A percentile compares a stretch with the other conserved stretches of the same genome.
Evolutionary conservation across 2,113 vertebrate species (phyloP).

Genomic region (Serinus canaria): DNA sequence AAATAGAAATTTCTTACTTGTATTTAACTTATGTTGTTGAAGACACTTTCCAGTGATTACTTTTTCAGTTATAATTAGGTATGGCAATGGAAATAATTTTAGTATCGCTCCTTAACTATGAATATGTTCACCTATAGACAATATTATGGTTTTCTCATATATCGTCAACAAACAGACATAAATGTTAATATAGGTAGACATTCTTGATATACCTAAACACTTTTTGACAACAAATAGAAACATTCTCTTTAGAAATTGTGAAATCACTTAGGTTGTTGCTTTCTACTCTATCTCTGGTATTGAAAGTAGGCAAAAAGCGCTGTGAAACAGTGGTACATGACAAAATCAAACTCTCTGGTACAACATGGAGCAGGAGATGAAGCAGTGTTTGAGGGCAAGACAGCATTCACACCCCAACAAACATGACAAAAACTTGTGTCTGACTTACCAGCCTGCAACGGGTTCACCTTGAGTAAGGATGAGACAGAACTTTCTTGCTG

Average conservation of each 20-base stretch:
- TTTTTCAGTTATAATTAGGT: neutral
- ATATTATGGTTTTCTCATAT: neutral
- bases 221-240: neutral
- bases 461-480: neutral
- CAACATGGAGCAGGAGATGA: fast-evolving
- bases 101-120: neutral
- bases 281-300: neutral
- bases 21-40: neutral
- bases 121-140: neutral
- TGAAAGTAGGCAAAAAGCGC: neutral
- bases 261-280: neutral
- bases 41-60: neutral
- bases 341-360: neutral
- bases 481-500: neutral
- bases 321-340: neutral
- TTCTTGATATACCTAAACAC: neutral
- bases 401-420: neutral
- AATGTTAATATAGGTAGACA: neutral
- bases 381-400: neutral
- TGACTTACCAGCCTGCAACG: neutral
- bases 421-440: neutral
- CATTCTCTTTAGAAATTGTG: neutral
- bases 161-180: neutral
- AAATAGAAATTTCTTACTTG: neutral
- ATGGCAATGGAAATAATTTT: neutral